phyloP scores from a whole-genome alignment of 2,113 vertebrate species.

The Chaetorhynchus papuensis region DNA sequence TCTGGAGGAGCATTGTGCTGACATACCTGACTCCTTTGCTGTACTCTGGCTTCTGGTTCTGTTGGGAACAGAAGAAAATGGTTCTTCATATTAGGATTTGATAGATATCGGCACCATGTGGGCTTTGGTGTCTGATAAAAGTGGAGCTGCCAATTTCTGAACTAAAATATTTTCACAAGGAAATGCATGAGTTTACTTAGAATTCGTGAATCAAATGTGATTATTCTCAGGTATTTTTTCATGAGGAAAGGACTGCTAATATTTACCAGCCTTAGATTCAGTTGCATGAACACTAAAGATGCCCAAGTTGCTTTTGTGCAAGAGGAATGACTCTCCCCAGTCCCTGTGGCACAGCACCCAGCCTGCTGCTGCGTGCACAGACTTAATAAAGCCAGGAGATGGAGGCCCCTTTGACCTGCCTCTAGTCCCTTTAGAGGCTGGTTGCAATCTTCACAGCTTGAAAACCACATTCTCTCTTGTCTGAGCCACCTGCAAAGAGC shows the following conservation, averaged over 20 bases:
- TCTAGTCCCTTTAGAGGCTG: neutral
- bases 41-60: neutral
- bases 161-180: neutral
- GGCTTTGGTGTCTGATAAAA: neutral
- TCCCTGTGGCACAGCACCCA: neutral
- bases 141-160: neutral
- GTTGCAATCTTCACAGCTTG: neutral
- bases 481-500: neutral
- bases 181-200: neutral
- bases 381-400: neutral
- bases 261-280: neutral
- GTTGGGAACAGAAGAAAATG: neutral
- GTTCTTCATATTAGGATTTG: neutral
- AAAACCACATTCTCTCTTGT: neutral
- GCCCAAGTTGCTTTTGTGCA: neutral
- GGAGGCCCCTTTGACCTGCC: neutral
- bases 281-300: neutral
- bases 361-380: neutral
- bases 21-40: neutral
- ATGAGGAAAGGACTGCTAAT: neutral
- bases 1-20: neutral
- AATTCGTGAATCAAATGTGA: neutral
- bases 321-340: neutral
- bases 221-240: neutral
- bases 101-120: fast-evolving